Evolutionary conservation across 1,140 invertebrate genomes (phyloP).

Genomic region (Akabosia matsudoensis): DNA sequence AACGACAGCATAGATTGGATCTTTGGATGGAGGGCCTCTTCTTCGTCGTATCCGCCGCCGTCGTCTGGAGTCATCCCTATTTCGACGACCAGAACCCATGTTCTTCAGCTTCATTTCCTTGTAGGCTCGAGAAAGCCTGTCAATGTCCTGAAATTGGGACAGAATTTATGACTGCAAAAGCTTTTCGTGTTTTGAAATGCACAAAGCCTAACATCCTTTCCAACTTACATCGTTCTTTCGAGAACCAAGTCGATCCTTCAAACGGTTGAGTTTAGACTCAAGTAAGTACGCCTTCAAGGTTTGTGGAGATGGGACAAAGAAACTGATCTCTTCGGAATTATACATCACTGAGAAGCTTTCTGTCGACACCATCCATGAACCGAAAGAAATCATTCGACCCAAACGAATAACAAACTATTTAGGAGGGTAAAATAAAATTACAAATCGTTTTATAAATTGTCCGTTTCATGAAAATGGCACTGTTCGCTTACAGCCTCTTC

Average conservation of each 20-base stretch:
- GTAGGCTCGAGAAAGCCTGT: slow-evolving; percentile 26
- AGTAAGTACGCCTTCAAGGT: slow-evolving; percentile 18
- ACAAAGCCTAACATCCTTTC: too few species aligned
- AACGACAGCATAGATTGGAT: slow-evolving; percentile 31
- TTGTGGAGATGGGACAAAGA: slow-evolving; percentile 4
- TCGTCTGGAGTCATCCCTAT: not conserved
- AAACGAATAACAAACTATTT: slow-evolving; percentile 34
- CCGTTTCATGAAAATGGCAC: too few species aligned
- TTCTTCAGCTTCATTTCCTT: slow-evolving; percentile 9
- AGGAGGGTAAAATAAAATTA: not conserved
- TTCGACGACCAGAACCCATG: not conserved
- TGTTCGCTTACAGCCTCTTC: not conserved
- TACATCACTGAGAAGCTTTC: slow-evolving; percentile 15
- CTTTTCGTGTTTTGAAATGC: too few species aligned
- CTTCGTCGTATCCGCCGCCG: slow-evolving; percentile 19
- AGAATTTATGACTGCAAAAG: too few species aligned
- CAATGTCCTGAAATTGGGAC: not conserved
- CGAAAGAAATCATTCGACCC: slow-evolving; percentile 41
- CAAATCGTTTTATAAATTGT: not conserved
- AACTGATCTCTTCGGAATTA: not conserved
- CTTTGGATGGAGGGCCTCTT: not conserved
- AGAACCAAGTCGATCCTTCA: not conserved
- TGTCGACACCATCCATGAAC: slow-evolving; percentile 34
- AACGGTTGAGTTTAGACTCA: not conserved
- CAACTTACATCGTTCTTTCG: slow-evolving; percentile 29